These are phyloP conservation scores for Hyalella azteca DNA, from an alignment of 2,888 invertebrate genomes.

Conservation along the genomic window DNA sequence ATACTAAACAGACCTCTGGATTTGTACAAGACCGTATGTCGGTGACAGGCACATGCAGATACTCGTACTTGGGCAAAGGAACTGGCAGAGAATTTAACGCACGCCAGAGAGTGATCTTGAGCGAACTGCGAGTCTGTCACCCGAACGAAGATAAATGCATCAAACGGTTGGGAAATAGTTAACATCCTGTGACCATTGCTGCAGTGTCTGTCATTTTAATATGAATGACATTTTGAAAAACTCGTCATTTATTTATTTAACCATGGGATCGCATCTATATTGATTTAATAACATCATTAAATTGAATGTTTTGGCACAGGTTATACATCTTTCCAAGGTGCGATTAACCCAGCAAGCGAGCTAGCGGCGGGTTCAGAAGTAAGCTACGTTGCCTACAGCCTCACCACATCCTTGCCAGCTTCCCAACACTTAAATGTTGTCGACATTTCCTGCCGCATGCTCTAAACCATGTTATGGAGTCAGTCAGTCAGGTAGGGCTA, in stretches of 20 bases:
- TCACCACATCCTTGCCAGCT: conserved; percentile 12
- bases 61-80: neutral
- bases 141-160: too few relatives aligned
- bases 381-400: neutral
- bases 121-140: too few relatives aligned
- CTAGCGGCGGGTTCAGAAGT: neutral
- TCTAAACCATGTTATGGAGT: neutral
- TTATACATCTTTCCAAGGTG: too few relatives aligned
- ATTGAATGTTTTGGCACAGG: too few relatives aligned
- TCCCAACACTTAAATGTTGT: conserved; percentile 17
- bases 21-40: neutral
- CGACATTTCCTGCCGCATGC: conserved; percentile 12
- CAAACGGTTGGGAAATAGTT: too few relatives aligned
- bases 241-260: too few relatives aligned
- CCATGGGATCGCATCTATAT: too few relatives aligned
- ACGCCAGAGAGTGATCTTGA: neutral
- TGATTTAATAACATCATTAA: too few relatives aligned
- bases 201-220: too few relatives aligned
- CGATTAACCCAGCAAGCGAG: neutral
- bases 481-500: neutral
- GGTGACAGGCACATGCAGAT: neutral
- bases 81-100: neutral
- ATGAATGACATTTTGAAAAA: too few relatives aligned
- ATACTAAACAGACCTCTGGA: neutral
- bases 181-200: too few relatives aligned